These are phyloP conservation scores for Acanthacorydalis orientalis DNA, from an alignment of 2,888 invertebrate species.

Conservation along the genomic window DNA sequence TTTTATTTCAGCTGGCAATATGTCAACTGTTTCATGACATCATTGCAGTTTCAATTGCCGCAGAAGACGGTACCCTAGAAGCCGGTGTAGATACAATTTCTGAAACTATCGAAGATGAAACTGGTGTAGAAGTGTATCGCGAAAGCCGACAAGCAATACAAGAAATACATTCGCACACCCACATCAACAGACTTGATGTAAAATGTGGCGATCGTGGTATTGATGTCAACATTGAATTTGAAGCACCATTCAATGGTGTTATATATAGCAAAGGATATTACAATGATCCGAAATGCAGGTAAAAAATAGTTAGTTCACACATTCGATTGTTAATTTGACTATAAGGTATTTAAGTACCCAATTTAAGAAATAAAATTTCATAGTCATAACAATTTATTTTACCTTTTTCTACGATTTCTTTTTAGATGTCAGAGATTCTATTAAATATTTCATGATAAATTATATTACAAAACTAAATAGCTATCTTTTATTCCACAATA, in stretches of 20 bases:
- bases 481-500: too few relatives aligned
- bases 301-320: constrained; percentile 3
- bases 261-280: constrained; percentile 55
- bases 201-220: constrained; percentile 40
- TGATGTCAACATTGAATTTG: constrained; percentile 44
- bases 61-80: not conserved
- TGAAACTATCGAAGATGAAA: constrained; percentile 4
- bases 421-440: too few relatives aligned
- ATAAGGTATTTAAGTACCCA: too few relatives aligned
- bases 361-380: too few relatives aligned
- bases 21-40: not conserved
- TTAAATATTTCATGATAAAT: too few relatives aligned
- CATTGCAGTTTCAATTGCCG: not conserved
- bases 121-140: constrained; percentile 7
- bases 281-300: constrained; percentile 50
- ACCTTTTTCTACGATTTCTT: too few relatives aligned
- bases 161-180: constrained; percentile 21
- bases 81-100: not conserved
- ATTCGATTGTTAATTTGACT: too few relatives aligned
- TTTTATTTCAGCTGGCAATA: too few relatives aligned
- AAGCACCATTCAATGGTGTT: constrained; percentile 44
- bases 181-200: constrained; percentile 42
- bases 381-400: too few relatives aligned
- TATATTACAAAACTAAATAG: too few relatives aligned
- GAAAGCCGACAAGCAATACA: constrained; percentile 7